Evolutionary conservation across 2,113 vertebrate genomes (phyloP), one percentile per base, ranked within the genome.

Genomic region (Meriones unguiculatus): DNA sequence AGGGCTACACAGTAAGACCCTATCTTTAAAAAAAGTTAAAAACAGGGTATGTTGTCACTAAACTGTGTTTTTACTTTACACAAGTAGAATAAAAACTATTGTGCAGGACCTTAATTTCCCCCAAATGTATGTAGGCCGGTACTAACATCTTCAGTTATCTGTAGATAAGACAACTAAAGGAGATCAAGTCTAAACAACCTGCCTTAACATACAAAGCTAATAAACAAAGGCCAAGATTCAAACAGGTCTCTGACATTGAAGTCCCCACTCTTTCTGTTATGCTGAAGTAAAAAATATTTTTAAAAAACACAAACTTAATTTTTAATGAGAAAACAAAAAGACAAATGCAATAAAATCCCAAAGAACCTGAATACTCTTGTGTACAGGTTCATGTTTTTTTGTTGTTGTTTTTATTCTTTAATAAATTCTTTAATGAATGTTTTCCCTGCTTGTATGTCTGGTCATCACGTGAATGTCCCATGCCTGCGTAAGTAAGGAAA

Each of bases 321-420:
- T 95, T 89, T 97, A 89, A 95, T 11, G 89, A 24, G n/a, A 96
- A 87, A 8, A 76, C 50, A 93, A 38, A 59, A 30, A 90, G 14
- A 84, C 75, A 93, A 94, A 90, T 32, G 32, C 30, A 88, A 41
- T 0, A 1, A 59, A 87, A 57, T 80, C 59, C 38, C 75, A 91
- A 95, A 57, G 75, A 90, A 90, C 4, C n/a, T 80, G 3, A 91
- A 80, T 87, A 76, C 9, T 64, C 25, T 50, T 73, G 62, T 73
- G 13, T 80, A 92, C 67, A 70, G 80, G n/a, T 14, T 20, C 32
- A 92, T 57, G 50, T 32, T 70, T 38, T 62, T 59, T 15, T 82
- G 22, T 81, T 81, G 2, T 38, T 62, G 59, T 22, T 22, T 18
- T 78, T 30, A 52, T 30, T 81, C 41, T 82, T 62, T 22, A 38